Evolutionary conservation across 1,140 invertebrate genomes (phyloP), one percentile per base, ranked within the genome.

Genomic region (Scaptomyza pallida): DNA sequence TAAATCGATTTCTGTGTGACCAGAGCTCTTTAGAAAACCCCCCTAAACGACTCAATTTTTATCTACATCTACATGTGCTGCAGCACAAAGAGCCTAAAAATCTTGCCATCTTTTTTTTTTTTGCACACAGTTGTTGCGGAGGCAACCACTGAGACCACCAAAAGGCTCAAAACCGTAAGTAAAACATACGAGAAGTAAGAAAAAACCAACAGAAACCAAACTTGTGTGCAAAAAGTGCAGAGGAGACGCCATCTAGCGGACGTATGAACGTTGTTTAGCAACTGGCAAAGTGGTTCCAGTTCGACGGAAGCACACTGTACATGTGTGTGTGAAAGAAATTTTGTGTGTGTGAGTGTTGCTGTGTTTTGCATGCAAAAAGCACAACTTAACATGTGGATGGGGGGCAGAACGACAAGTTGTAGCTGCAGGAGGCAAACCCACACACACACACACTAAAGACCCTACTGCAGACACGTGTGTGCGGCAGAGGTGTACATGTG

Each of bases 141-240:
- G 72, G 26, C 57, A 67, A 72, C 75, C 75, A 76, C 72, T 44
- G 52, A 71, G 73, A 64, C 78, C 78, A 82, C 78, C 78, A 82
- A 78, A 82, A 72, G 78, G 59, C 75, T 82, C 57, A 82, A 78
- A 82, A 73, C 70, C 72, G 60, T 78, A 82, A 74, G 78, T 62
- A 82, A 82, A 82, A 82, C 74, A 82, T 74, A 82, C 75, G 50
- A 47, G 44, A 50, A 59, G 26, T 59, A 43, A 50, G 23, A 69
- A 56, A 55, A 40, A 30, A 60, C 54, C n/a, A n/a, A 48, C 21
- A 43, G 47, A 63, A 64, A 65, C 47, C 30, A 71, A 65, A 71
- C 44, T 72, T 72, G 19, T 40, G 41, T 43, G 26, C 26, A 30
- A 30, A 30, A 19, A 44, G 37, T 43, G 48, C 47, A 35, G 9